Evolutionary conservation across 2,113 vertebrate genomes (phyloP).

Genomic region (Ageneiosus marmoratus): DNA sequence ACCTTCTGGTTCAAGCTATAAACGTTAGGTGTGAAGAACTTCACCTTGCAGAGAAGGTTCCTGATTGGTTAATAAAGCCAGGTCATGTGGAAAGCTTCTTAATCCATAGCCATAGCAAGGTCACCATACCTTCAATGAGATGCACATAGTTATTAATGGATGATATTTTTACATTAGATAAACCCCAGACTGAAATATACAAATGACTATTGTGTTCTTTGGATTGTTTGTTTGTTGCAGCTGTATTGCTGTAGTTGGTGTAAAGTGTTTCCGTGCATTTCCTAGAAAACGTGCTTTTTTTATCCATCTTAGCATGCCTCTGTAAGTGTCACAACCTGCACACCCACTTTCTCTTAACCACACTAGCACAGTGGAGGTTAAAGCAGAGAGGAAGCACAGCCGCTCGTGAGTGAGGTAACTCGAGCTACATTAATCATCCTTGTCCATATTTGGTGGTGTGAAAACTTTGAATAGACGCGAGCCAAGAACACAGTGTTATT

Average conservation of each 20-base stretch:
- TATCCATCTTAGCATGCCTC: not conserved
- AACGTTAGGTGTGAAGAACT: no score
- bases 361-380: constrained; percentile 14
- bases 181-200: not conserved
- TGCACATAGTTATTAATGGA: not conserved
- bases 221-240: not conserved
- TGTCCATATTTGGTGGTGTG: not conserved
- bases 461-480: not conserved
- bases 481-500: not conserved
- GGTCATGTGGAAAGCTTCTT: not conserved
- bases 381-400: constrained; percentile 10
- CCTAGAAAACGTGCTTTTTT: constrained; percentile 19
- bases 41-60: not conserved
- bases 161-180: not conserved
- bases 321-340: constrained; percentile 17
- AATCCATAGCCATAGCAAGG: not conserved
- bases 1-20: no score
- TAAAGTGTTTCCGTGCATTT: not conserved
- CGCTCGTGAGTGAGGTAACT: not conserved
- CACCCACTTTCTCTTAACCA: constrained; percentile 18
- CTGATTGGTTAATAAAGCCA: not conserved
- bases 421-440: not conserved
- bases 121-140: not conserved
- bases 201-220: no score
- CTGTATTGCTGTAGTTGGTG: not conserved